phyloP scores from a whole-genome alignment of 2,797 vertebrate genomes.

The Urosaurus nigricauda region DNA sequence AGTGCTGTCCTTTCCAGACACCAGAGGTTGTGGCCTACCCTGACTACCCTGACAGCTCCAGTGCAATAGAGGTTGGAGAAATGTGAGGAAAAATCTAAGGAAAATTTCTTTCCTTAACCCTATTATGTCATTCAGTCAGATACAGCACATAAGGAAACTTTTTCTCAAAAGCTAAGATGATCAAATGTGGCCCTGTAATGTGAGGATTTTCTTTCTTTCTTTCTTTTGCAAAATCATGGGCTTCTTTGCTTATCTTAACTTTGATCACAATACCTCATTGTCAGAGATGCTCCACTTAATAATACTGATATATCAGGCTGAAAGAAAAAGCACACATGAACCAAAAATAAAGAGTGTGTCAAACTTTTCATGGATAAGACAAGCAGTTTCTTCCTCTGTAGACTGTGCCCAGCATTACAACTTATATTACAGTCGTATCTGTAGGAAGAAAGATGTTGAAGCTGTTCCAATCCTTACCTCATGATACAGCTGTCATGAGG shows the following conservation, averaged over 20 bases:
- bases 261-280: neutral
- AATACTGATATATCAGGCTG: neutral
- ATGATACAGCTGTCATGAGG: neutral
- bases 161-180: neutral
- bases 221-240: neutral
- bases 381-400: neutral
- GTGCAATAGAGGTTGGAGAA: neutral
- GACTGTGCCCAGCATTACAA: neutral
- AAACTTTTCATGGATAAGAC: neutral
- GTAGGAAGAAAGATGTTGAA: neutral
- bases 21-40: neutral
- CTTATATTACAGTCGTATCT: neutral
- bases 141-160: neutral
- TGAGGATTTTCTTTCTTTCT: neutral
- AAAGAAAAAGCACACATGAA: too few species aligned
- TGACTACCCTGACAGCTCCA: neutral
- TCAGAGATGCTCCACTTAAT: neutral
- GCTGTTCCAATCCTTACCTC: neutral
- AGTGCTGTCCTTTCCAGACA: neutral
- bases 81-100: neutral
- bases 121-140: neutral
- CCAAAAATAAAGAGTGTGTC: too few species aligned
- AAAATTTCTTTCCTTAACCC: neutral
- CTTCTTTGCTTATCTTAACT: neutral
- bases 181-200: neutral